Conservation (phyloP, 2,113 vertebrate genomes). For the Pavo muticus region DNA sequence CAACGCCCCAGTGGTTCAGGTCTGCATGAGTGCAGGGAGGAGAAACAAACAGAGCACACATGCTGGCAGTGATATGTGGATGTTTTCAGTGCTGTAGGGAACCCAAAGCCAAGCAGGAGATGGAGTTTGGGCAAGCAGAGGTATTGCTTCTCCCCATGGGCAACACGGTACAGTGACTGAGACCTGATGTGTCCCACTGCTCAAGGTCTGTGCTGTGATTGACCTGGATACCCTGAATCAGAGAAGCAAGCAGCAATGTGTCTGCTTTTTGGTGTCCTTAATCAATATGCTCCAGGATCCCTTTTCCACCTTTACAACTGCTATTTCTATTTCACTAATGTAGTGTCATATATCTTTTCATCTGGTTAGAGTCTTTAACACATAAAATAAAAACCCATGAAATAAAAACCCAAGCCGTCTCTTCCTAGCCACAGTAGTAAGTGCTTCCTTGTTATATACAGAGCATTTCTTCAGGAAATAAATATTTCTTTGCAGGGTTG, state of each 20-base stretch:
- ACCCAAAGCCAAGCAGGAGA: neutral
- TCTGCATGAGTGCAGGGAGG: neutral
- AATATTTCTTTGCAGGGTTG: neutral
- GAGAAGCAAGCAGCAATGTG: neutral
- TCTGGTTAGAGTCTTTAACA: neutral
- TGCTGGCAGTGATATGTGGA: rapidly evolving
- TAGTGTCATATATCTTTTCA: neutral
- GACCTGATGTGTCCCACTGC: rapidly evolving
- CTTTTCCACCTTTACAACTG: neutral
- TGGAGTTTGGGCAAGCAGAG: neutral
- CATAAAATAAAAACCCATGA: neutral
- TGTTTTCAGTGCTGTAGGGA: neutral
- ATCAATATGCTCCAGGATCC: neutral
- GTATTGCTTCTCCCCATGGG: neutral
- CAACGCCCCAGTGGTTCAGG: neutral
- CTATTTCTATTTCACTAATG: neutral
- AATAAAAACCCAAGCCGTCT: neutral
- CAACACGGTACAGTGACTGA: rapidly evolving
- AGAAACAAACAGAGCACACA: rapidly evolving
- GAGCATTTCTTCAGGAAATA: neutral
- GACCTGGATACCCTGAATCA: neutral
- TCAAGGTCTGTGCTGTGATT: rapidly evolving
- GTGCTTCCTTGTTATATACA: neutral
- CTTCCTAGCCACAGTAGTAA: neutral
- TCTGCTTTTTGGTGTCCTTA: neutral